These are phyloP conservation scores for Chouioia cunea DNA, from an alignment of 2,888 invertebrate genomes.

Conservation along the genomic window DNA sequence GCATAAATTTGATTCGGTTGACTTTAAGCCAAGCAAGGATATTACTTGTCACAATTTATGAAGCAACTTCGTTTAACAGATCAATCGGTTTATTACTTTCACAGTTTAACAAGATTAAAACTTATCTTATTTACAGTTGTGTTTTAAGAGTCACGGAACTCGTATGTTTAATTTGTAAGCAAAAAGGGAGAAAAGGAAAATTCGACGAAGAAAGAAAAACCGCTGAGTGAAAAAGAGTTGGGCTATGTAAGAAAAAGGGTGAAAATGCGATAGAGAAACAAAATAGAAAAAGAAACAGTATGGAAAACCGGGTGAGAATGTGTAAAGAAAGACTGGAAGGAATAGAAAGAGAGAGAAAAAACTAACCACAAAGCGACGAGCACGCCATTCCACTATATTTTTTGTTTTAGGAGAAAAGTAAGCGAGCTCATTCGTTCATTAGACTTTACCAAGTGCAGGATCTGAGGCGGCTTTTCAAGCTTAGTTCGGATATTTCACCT, in stretches of 20 bases:
- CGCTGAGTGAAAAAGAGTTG: conserved; percentile 1
- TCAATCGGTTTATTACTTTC: too few relatives aligned
- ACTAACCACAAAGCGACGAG: conserved; percentile 59
- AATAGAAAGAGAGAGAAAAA: conserved; percentile 45
- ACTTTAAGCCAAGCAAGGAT: too few relatives aligned
- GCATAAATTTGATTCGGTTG: too few relatives aligned
- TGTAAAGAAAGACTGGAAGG: too few relatives aligned
- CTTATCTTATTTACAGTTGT: conserved; percentile 33
- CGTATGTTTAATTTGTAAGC: conserved; percentile 38
- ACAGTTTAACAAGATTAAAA: too few relatives aligned
- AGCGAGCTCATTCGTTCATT: conserved; percentile 57
- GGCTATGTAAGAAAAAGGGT: conserved; percentile 3
- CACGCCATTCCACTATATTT: conserved; percentile 12
- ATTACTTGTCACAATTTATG: too few relatives aligned
- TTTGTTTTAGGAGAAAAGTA: conserved; percentile 27
- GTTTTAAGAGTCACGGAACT: conserved; percentile 23
- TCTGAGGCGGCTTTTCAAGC: conserved; percentile 37
- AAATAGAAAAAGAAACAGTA: conserved; percentile 36
- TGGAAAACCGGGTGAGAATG: conserved; percentile 2
- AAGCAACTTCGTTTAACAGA: too few relatives aligned
- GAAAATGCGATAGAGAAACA: conserved; percentile 38
- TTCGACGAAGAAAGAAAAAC: conserved; percentile 6
- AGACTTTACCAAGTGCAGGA: conserved; percentile 52
- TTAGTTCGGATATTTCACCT: conserved; percentile 32
- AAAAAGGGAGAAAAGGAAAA: conserved; percentile 15